Base-by-base conservation (phyloP, 2,888 invertebrate genomes). In the Heliothis peltigera region DNA sequence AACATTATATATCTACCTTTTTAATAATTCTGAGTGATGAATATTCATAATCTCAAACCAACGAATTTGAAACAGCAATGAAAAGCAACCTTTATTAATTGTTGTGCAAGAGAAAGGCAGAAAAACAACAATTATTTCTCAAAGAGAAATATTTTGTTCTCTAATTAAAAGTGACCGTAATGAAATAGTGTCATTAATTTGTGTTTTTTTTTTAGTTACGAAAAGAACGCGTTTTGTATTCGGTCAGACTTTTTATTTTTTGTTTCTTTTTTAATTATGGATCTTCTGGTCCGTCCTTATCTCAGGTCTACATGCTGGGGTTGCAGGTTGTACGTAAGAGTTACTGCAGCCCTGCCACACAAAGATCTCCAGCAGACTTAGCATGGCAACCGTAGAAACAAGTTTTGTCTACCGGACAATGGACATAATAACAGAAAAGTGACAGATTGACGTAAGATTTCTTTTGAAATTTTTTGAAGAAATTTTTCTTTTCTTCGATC, bases 171-270 rank as follows among this genome's bases (percentile, higher is more conserved):
- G 72, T 73, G 74, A 77, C 78, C 76, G 54, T 79, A 78, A 80
- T 75, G 72, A 81, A 83, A 79, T 83, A 80, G 82, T 85, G 77
- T 69, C 75, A 85, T 84, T 85, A 73, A 80, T 83, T 84, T 62
- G 61, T 78, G 78, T 73, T 80, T 79, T 72, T 80, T 81, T 79
- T 78, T 75, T 68, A 58, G 58, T 63, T 69, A 68, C 55, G 58
- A 21, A 70, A n/a, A 66, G 66, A 64, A 73, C 63, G 62, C 52
- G 19, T 64, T 59, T 28, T 70, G 77, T 54, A 55, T 68, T 62
- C 44, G 53, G 64, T 44, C 64, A 57, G 49, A 39, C 48, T 57
- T 56, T 56, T 70, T 69, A 70, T 79, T 60, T 63, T 70, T 79
- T 64, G 60, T 79, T 79, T 65, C 49, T 67, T 75, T 64, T 39